Percentiles rank a stretch among this genome's conserved stretches.
phyloP scores from a whole-genome alignment of 2,797 vertebrate species.

The Sphenodon punctatus region DNA sequence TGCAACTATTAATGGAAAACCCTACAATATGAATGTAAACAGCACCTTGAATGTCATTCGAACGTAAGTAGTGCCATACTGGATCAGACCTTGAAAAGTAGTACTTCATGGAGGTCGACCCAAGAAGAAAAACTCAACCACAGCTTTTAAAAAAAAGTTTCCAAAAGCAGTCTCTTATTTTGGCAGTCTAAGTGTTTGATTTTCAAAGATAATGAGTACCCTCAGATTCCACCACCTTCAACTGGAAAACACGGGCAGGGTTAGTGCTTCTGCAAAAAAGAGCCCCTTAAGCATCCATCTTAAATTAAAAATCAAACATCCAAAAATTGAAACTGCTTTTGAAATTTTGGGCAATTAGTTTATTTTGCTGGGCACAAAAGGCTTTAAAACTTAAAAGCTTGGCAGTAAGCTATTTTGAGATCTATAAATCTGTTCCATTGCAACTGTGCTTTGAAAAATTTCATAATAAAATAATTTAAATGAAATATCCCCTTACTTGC shows the following conservation, averaged over 20 bases:
- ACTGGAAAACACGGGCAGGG: not conserved
- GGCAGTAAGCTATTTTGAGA: not conserved
- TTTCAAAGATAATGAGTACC: not conserved
- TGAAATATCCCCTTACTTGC: slow-evolving; percentile 64
- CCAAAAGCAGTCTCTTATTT: not conserved
- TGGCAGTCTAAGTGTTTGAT: not conserved
- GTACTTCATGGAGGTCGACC: too few relatives aligned
- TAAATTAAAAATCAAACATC: not conserved
- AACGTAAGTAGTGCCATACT: too few relatives aligned
- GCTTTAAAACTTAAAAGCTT: not conserved
- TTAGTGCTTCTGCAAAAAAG: not conserved
- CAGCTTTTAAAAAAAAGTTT: not conserved
- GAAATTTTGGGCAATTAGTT: not conserved
- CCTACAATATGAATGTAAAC: too few relatives aligned
- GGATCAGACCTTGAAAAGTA: too few relatives aligned
- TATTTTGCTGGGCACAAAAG: not conserved
- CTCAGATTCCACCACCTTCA: not conserved
- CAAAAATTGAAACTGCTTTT: not conserved
- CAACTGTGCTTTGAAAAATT: not conserved
- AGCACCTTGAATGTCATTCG: too few relatives aligned
- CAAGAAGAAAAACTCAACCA: not conserved
- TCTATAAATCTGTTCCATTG: not conserved
- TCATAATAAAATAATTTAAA: not conserved
- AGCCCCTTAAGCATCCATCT: not conserved
- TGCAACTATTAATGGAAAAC: too few relatives aligned